Evolutionary conservation across 2,797 vertebrate genomes (phyloP).

Genomic region (Morus bassanus): DNA sequence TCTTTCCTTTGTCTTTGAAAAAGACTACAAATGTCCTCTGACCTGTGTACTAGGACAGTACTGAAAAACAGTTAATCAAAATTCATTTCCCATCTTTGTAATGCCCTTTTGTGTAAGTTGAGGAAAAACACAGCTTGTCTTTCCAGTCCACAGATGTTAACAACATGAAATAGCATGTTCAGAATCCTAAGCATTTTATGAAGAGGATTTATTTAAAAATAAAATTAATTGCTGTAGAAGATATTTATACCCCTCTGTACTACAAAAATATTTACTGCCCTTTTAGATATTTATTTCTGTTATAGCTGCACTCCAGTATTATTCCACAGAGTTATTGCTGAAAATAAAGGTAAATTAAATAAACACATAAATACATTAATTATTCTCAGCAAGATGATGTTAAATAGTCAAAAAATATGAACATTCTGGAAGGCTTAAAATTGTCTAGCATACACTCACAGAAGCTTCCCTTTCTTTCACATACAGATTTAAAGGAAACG

Average conservation of each 20-base stretch:
- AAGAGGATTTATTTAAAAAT: background rate
- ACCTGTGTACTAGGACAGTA: background rate
- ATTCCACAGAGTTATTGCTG: background rate
- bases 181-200: background rate
- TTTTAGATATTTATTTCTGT: background rate
- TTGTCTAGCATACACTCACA: background rate
- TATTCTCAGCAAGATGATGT: background rate
- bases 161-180: background rate
- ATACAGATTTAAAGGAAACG: background rate
- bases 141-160: background rate
- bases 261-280: background rate
- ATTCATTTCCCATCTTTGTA: background rate
- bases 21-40: background rate
- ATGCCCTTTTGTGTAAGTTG: background rate
- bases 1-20: background rate
- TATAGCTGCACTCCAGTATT: background rate
- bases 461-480: background rate
- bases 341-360: background rate
- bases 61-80: background rate
- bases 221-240: background rate
- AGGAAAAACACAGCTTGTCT: background rate
- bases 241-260: background rate
- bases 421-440: background rate
- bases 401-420: background rate
- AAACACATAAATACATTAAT: background rate